Evolutionary conservation across 2,888 invertebrate species (phyloP).

Genomic region (Rhagium mordax): DNA sequence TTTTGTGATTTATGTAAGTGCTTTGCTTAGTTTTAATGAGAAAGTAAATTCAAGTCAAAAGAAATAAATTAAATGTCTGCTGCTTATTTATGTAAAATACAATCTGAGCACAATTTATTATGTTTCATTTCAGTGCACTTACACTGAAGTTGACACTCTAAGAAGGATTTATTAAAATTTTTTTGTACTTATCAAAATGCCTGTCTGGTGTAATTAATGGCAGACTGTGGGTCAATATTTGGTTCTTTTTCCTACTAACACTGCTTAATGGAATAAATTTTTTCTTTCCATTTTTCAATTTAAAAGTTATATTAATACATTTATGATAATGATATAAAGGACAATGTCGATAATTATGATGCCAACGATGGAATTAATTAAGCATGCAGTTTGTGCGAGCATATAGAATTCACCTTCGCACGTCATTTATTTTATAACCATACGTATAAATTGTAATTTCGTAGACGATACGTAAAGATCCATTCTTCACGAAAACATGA

Average conservation of each 20-base stretch:
- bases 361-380: too few relatives aligned
- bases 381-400: too few relatives aligned
- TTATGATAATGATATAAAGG: too few relatives aligned
- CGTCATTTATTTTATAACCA: too few relatives aligned
- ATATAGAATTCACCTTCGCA: too few relatives aligned
- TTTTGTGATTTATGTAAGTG: neutral
- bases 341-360: too few relatives aligned
- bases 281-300: too few relatives aligned
- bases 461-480: too few relatives aligned
- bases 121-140: neutral
- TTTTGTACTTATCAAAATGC: conserved; percentile 7
- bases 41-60: neutral
- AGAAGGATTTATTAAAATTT: conserved; percentile 19
- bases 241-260: neutral
- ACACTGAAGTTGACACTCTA: neutral
- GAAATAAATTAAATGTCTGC: neutral
- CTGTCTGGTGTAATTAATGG: neutral
- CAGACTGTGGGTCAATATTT: neutral
- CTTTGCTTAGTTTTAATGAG: neutral
- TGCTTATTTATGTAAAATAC: neutral
- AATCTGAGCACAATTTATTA: conserved; percentile 8
- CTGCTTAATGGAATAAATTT: neutral
- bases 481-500: too few relatives aligned
- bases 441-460: too few relatives aligned
- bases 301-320: too few relatives aligned